These are phyloP conservation scores for Ptychadena robeensis DNA, from an alignment of 2,797 vertebrate species.

Conservation along the genomic window DNA sequence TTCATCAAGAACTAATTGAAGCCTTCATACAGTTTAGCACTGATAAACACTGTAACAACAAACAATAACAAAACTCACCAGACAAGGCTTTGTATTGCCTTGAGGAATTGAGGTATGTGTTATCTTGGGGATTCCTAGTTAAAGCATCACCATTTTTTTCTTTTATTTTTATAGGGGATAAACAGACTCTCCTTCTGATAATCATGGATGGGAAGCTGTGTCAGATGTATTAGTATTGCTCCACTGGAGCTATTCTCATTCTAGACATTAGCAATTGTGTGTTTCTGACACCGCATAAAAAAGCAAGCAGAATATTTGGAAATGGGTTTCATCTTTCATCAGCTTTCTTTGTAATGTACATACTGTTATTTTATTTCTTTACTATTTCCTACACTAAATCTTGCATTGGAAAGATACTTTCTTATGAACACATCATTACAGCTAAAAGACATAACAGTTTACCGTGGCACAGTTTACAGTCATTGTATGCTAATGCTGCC, in stretches of 20 bases:
- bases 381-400: background rate
- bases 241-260: conserved; percentile 88
- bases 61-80: conserved; percentile 83
- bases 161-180: conserved; percentile 48
- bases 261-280: conserved; percentile 84
- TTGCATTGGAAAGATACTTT: background rate
- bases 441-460: background rate
- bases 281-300: conserved; percentile 41
- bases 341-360: conserved; percentile 1
- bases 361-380: conserved; percentile 8
- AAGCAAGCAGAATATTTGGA: conserved; percentile 30
- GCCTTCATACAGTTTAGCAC: conserved; percentile 92
- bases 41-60: conserved; percentile 89
- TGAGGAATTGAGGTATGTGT: conserved; percentile 81
- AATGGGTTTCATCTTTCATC: conserved; percentile 26
- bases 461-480: background rate
- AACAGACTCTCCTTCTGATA: conserved; percentile 49
- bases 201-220: conserved; percentile 72
- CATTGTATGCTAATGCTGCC: background rate
- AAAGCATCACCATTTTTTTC: conserved; percentile 68
- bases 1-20: conserved; percentile 99
- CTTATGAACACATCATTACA: background rate
- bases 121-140: conserved; percentile 82
- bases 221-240: conserved; percentile 91
- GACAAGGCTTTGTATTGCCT: conserved; percentile 84